Evolutionary conservation across 2,113 vertebrate species (phyloP).

Genomic region (Sigmodon hispidus): DNA sequence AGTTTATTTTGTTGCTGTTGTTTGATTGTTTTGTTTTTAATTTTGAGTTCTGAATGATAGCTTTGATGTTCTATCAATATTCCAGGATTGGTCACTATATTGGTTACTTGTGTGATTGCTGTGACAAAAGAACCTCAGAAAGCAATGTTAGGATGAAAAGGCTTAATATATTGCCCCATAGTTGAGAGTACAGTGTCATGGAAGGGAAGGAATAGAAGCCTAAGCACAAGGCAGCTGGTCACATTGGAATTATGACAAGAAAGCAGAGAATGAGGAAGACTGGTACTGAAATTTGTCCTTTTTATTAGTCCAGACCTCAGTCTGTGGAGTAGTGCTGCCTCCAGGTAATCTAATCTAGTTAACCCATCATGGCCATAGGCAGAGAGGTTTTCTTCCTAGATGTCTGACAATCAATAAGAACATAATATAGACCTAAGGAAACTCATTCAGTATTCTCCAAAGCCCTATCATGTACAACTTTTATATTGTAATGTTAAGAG

Average conservation of each 20-base stretch:
- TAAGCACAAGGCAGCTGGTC: neutral
- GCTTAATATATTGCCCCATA: neutral
- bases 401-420: neutral
- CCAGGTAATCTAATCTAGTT: neutral
- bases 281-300: neutral
- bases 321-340: neutral
- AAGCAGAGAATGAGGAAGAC: neutral
- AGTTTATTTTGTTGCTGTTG: too few species aligned
- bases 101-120: neutral
- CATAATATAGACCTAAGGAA: neutral
- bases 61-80: neutral
- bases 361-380: neutral
- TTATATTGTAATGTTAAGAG: neutral
- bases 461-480: neutral
- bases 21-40: neutral
- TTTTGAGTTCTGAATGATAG: neutral
- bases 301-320: neutral
- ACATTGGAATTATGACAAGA: neutral
- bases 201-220: neutral
- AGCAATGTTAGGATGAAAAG: neutral
- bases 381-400: neutral
- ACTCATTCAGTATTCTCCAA: neutral
- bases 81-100: too few species aligned
- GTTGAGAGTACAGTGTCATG: neutral
- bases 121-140: neutral